These are phyloP conservation scores for Hippocampus barbouri DNA, from an alignment of 2,113 vertebrate species.

Conservation along the genomic window DNA sequence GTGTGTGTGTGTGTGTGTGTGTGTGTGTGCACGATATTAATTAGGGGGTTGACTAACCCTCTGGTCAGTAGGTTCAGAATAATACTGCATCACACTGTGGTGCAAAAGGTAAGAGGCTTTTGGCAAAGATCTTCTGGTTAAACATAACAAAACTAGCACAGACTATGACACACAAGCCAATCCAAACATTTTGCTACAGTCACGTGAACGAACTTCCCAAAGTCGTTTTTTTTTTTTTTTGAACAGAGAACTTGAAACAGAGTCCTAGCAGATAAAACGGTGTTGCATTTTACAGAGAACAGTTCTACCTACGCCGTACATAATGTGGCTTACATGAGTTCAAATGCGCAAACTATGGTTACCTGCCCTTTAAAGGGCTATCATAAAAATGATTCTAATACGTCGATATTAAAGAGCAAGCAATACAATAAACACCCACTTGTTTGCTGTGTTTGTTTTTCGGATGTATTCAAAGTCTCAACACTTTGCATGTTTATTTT, in stretches of 20 bases:
- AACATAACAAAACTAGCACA: not conserved
- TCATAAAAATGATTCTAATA: not conserved
- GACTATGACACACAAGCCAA: not conserved
- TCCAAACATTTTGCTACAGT: not conserved
- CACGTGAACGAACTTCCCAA: not conserved
- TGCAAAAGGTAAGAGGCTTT: not conserved
- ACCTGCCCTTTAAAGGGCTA: too few relatives aligned
- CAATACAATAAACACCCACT: not conserved
- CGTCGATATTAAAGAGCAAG: not conserved
- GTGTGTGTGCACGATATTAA: not conserved
- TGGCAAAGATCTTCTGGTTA: not conserved
- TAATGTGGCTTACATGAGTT: too few relatives aligned
- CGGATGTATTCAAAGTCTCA: too few relatives aligned
- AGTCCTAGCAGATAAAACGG: not conserved
- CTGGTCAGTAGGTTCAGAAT: not conserved
- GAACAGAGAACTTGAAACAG: not conserved
- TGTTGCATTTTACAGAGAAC: not conserved
- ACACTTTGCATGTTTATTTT: too few relatives aligned
- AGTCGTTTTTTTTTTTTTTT: not conserved
- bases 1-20: not conserved
- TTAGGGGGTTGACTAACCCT: not conserved
- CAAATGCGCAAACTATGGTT: too few relatives aligned
- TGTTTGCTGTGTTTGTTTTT: not conserved
- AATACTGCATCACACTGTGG: not conserved
- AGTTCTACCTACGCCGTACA: not conserved